Base-by-base conservation (phyloP, 2,797 vertebrate genomes). In the Characodon lateralis region DNA sequence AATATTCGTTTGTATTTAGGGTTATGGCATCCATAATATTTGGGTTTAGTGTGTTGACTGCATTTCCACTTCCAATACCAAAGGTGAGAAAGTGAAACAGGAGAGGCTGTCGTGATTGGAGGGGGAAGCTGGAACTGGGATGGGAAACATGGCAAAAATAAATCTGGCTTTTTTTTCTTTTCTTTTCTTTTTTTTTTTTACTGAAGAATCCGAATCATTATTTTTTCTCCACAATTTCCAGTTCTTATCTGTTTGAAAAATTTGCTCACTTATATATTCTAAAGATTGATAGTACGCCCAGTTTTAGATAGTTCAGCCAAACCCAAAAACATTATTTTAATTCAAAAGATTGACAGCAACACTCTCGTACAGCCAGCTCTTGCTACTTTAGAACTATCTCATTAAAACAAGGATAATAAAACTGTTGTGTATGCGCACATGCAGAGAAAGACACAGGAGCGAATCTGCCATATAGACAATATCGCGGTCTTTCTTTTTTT, bases 81-180 rank as follows among this genome's bases (percentile, higher is more conserved):
- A 59, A 50, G 48, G 39, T 41, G 63, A 72, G 31, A 63, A 77
- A 61, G 13, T 1, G 58, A 72, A 72, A 77, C 31, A 63, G 16
- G 1, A 2, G 26, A 16, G 58, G 26, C 26, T 61, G 26, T 61
- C 26, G 2, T 61, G 28, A 7, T 61, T 61, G 13, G 26, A 13
- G 46, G 51, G 16, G 5, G 51, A 53, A 7, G 18, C 20, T 20
- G 51, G 51, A 51, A 51, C 16, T 51, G 50, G 50, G 50, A 14
- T 24, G 10, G 31, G 65, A 12, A 66, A 2, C 39, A 41, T 35
- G 35, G 41, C 65, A 66, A 66, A n/a, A 43, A 4, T 41, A 66
- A 66, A 24, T 43, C 65, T 13, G 13, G 39, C 35, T 35, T 51
- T 18, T 51, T 14, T 50, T 50, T 50, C 5, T 43, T 43, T 43